Evolutionary conservation across 2,113 vertebrate species (phyloP).

Genomic region (Dromaius novaehollandiae): DNA sequence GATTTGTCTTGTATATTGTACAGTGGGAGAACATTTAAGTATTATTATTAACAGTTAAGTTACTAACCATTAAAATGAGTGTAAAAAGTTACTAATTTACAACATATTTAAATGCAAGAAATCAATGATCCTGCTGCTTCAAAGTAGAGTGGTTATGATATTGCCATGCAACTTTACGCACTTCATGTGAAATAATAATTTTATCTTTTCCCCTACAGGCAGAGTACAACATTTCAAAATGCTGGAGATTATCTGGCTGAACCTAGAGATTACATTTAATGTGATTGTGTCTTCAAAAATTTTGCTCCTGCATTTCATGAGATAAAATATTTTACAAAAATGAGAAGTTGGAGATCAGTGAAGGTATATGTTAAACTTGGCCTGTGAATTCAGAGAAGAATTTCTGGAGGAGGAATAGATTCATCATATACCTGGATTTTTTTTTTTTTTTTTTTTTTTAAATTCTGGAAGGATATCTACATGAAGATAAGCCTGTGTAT

Average conservation of each 20-base stretch:
- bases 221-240: slow-evolving; percentile 62
- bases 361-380: not conserved
- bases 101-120: not conserved
- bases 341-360: slow-evolving; percentile 49
- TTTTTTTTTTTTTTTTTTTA: not conserved
- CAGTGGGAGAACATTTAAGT: not conserved
- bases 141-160: not conserved
- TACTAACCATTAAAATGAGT: not conserved
- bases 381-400: slow-evolving; percentile 46
- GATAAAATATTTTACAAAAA: slow-evolving; percentile 55
- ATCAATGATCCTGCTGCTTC: not conserved
- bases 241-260: slow-evolving; percentile 65
- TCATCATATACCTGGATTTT: not conserved
- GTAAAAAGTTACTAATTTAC: not conserved
- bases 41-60: not conserved
- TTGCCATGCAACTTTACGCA: not conserved
- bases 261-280: slow-evolving; percentile 53
- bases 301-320: slow-evolving; percentile 47
- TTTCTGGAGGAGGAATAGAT: slow-evolving; percentile 48
- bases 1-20: not conserved
- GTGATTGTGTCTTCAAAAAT: slow-evolving; percentile 49
- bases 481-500: slow-evolving; percentile 21
- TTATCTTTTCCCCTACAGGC: slow-evolving; percentile 48
- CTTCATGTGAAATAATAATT: slow-evolving; percentile 46
- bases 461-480: not conserved